Base-by-base conservation (phyloP, 2,797 vertebrate genomes). In the Botia kubotai region DNA sequence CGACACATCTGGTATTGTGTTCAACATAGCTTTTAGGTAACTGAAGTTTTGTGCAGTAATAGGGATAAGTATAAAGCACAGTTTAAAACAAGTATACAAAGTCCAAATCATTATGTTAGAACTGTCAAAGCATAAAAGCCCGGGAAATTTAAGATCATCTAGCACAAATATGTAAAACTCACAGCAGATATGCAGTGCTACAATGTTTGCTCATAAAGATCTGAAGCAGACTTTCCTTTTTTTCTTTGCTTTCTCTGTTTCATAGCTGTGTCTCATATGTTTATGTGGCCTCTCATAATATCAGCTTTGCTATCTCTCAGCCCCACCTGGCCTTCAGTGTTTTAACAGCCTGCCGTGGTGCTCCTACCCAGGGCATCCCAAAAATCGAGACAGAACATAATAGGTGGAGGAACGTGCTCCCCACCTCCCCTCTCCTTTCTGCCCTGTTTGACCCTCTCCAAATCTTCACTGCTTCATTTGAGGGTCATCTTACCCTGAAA, bases 221-320 rank as follows among this genome's bases (percentile, higher is more conserved):
- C 79, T 81, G 10, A 57, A 43, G 75, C 19, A 12, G 5, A 10
- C 12, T 33, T 62, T 75, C 23, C 23, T 72, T 36, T 81, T 65
- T 81, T 57, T 79, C 39, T 66, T 79, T 85, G 84, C 69, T 5
- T 39, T 13, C 19, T 39, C 62, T 33, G 81, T 85, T 88, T 87
- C 89, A 90, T 93, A 94, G 92, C 92, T 94, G 93, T 86, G 88
- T 87, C 87, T 94, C 93, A 94, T 92, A 92, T 93, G 92, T 91
- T 91, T 90, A 76, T 86, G 89, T 88, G 87, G 93, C 90, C 92
- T 89, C 86, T 90, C 87, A 87, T 91, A 87, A 90, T 92, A 89
- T 92, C 87, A 91, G 43, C 90, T 93, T 93, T 90, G 90, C 89
- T 89, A 90, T 87, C 87, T 87, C 87, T 91, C 88, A 87, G 88